Evolutionary conservation across 2,113 vertebrate species (phyloP), one percentile per base, ranked within the genome.

Genomic region (Lampris incognitus): DNA sequence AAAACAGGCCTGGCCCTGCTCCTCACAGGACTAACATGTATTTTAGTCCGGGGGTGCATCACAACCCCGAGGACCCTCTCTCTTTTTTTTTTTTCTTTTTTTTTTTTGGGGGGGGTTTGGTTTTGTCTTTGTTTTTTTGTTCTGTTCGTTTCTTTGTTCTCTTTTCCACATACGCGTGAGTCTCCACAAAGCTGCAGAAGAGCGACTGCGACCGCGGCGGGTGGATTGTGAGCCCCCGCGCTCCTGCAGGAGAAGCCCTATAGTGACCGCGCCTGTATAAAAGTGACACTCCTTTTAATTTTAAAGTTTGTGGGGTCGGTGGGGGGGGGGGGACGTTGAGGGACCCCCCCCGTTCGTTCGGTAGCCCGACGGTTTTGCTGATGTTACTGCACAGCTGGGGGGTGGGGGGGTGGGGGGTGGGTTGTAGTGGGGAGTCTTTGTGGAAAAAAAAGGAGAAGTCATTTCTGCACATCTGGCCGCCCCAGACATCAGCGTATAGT

Each of bases 241-340:
- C 24, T 24, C 24, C 24, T 24, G 24, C 24, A 24, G 24, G 24
- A 24, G 24, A 24, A 24, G 24, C 24, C 24, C 24, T 24, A 24
- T 24, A 24, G 85, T 88, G 73, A 65, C 76, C 64, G 78, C 72
- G 65, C 24, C 68, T 76, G 85, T 74, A 66, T 73, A 67, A 81
- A 76, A 66, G 42, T 75, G 75, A 64, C 92, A 85, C 89, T 91
- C 79, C 77, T 71, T 81, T 84, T 69, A 82, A 81, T 61, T 55
- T 10, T 83, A 60, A 65, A 42, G 62, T 69, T 40, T 79, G 40
- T 44, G 46, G 38, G 10, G 24, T 24, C 24, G 24, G 24, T 0
- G 24, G 24, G 24, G 24, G 24, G 24, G 24, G 24, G 24, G 24
- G 24, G 24, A 24, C 24, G 24, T 24, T 24, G 24, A 24, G 24